These are phyloP conservation scores for Standfussiana lucernea DNA, from an alignment of 2,888 invertebrate species.

Conservation along the genomic window DNA sequence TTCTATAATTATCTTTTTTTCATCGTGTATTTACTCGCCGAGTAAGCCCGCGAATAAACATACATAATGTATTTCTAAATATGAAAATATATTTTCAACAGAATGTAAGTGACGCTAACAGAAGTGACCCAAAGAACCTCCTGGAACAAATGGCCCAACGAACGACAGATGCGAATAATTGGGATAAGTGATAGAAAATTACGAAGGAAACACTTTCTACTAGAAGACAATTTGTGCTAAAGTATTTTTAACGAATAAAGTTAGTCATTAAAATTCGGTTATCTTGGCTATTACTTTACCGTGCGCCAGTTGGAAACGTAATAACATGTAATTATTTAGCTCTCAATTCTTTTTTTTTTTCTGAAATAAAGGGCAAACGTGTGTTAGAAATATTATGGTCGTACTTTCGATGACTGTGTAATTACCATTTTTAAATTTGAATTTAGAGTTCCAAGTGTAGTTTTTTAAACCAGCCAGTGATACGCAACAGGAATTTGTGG, in stretches of 20 bases:
- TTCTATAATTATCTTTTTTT: background rate
- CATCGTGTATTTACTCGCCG: background rate
- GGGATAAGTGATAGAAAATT: conserved; percentile 66
- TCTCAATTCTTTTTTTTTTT: conserved; percentile 69
- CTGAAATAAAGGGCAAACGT: conserved; percentile 45
- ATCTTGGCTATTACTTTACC: conserved; percentile 71
- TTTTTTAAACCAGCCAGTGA: conserved; percentile 33
- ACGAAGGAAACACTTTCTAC: conserved; percentile 53
- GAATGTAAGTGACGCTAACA: conserved; percentile 39
- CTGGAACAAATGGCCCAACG: conserved; percentile 45
- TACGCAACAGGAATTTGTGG: conserved; percentile 38
- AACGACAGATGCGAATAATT: conserved; percentile 69
- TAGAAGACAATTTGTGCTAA: conserved; percentile 49
- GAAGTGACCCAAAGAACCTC: conserved; percentile 48
- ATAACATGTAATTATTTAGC: conserved; percentile 80
- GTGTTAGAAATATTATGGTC: conserved; percentile 54
- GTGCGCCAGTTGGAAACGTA: conserved; percentile 75
- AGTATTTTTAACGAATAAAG: conserved; percentile 60
- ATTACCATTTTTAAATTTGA: conserved; percentile 48
- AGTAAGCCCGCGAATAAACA: background rate
- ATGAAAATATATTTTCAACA: background rate
- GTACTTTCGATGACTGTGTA: conserved; percentile 52
- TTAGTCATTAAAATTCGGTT: conserved; percentile 78
- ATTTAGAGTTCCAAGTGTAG: conserved; percentile 39
- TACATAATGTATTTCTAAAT: no score